A percentile compares a stretch with the other conserved stretches of the same genome.
Conservation (phyloP, 2,113 vertebrate genomes). For the Apaloderma vittatum region DNA sequence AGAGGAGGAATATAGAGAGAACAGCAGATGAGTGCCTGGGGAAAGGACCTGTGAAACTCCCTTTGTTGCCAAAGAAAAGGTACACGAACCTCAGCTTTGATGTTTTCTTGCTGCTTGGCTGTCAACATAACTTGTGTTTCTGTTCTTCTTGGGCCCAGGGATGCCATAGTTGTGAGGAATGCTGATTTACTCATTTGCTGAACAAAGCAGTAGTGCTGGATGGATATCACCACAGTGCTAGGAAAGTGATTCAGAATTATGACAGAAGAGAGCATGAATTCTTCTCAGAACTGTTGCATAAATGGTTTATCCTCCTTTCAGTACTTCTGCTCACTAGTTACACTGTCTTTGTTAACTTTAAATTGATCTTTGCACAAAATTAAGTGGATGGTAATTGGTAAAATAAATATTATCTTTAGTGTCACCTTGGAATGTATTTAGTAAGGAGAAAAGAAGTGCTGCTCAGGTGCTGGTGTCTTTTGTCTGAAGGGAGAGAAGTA, state of each 20-base stretch:
- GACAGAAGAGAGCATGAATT: neutral
- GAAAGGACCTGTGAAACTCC: neutral
- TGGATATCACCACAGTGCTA: neutral
- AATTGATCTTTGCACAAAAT: neutral
- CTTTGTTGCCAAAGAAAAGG: neutral
- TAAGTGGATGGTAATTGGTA: neutral
- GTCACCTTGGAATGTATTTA: neutral
- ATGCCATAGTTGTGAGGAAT: neutral
- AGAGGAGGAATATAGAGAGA: neutral
- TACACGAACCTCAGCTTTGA: neutral
- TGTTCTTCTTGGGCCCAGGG: neutral
- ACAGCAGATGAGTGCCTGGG: neutral
- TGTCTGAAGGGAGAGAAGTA: neutral
- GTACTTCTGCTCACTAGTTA: neutral
- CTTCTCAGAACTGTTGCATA: neutral
- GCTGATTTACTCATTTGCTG: neutral
- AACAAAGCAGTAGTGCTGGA: neutral
- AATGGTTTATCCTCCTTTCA: neutral
- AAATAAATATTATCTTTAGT: slow-evolving; percentile 23
- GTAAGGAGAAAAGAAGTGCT: neutral
- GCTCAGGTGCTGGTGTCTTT: neutral
- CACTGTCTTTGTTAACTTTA: neutral
- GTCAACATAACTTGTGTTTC: neutral
- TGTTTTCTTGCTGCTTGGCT: neutral
- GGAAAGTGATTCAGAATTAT: neutral